phyloP scores from a whole-genome alignment of 2,888 invertebrate genomes.

The Palloptera scutellata region DNA sequence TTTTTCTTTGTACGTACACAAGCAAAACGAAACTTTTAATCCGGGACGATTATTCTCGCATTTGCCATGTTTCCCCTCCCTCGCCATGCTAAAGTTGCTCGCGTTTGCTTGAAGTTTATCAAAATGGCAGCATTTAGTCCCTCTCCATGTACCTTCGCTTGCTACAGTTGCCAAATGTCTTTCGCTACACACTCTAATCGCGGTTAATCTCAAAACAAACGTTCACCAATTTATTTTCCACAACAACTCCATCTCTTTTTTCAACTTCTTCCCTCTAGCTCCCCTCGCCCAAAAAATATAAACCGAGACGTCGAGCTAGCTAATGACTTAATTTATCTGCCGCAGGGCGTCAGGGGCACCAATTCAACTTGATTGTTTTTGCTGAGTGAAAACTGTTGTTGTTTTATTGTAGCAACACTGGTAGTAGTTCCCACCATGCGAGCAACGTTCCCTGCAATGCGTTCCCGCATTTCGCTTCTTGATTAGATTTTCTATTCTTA shows the following conservation, averaged over 20 bases:
- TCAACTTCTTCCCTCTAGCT: conserved; percentile 8
- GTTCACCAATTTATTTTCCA: conserved; percentile 63
- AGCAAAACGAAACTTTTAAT: conserved; percentile 55
- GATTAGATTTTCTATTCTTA: neutral
- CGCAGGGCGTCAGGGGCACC: conserved; percentile 60
- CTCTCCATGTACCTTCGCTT: neutral
- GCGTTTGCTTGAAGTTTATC: conserved; percentile 47
- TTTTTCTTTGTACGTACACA: neutral
- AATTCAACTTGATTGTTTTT: conserved; percentile 59
- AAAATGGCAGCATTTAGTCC: conserved; percentile 57
- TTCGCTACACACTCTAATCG: conserved; percentile 52
- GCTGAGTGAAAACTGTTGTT: conserved; percentile 26
- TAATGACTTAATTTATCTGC: conserved; percentile 66
- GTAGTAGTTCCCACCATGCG: neutral
- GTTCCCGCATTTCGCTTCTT: neutral
- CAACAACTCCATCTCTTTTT: conserved; percentile 32
- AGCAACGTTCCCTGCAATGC: neutral
- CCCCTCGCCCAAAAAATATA: neutral
- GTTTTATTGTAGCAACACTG: neutral
- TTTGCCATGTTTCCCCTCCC: conserved; percentile 41
- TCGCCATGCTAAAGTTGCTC: too few species aligned
- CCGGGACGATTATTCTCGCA: conserved; percentile 62
- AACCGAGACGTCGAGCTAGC: conserved; percentile 52
- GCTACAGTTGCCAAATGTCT: conserved; percentile 38
- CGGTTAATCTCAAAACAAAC: conserved; percentile 63